Conservation (phyloP, 2,113 vertebrate genomes). For the Edolisoma coerulescens region DNA sequence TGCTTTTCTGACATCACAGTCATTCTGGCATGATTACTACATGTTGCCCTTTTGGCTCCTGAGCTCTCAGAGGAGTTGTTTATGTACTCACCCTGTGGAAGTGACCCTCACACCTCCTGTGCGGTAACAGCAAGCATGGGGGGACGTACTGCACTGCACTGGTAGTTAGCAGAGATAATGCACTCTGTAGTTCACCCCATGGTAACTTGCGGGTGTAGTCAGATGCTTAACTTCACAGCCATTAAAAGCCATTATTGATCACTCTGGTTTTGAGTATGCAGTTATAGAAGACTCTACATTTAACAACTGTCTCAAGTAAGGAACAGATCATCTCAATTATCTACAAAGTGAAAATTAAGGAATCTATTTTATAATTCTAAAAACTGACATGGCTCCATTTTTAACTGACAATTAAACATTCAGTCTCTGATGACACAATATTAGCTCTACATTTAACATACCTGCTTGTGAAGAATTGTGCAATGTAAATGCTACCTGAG, state of each 20-base stretch:
- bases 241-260: neutral
- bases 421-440: neutral
- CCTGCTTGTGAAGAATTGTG: neutral
- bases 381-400: neutral
- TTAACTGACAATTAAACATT: neutral
- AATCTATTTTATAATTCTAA: neutral
- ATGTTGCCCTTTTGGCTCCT: neutral
- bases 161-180: neutral
- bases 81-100: fast-evolving
- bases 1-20: fast-evolving
- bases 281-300: neutral
- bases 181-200: neutral
- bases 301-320: neutral
- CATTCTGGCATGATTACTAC: neutral
- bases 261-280: neutral
- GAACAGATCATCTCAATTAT: neutral
- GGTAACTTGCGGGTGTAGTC: neutral
- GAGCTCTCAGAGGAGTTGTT: neutral
- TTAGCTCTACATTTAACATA: neutral
- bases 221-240: neutral
- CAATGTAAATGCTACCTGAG: neutral
- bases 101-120: fast-evolving
- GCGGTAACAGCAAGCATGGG: fast-evolving
- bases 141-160: neutral
- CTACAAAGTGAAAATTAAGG: neutral